Evolutionary conservation across 2,797 vertebrate genomes (phyloP), one percentile per base, ranked within the genome.

Genomic region (Gobio occitaniae): DNA sequence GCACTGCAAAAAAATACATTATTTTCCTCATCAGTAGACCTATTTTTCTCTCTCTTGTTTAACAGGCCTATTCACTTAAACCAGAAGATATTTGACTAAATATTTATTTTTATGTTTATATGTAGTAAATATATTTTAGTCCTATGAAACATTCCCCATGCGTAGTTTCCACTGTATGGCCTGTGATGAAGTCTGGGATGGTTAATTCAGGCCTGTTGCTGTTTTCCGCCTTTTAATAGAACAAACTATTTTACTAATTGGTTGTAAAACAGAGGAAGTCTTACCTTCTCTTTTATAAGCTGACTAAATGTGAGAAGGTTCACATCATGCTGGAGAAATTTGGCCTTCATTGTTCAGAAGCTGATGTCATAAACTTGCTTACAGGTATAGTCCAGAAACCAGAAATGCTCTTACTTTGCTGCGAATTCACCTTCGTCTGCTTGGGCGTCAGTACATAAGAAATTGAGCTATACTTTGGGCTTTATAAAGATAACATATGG

Each of bases 191-290:
- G 47, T 84, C 65, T 29, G 12, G 68, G 29, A 66, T 17, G 38
- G 70, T 69, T 63, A 54, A 80, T 65, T 66, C 50, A 70, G 74
- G 84, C 70, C 66, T 84, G 72, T 84, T 79, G 76, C 70, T 36
- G 68, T 88, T 80, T 83, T 78, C 68, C 65, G 41, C 80, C 78
- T 87, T 32, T 87, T 41, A 87, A 80, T 56, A 72, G 61, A 84
- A 87, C 48, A 63, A 83, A 80, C 76, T 77, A 48, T 54, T 78
- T 84, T 61, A 75, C 86, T 89, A 91, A 89, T 86, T 89, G 86
- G 71, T 86, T 82, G 80, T 90, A 78, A 90, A 90, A 89, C 74
- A 83, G 82, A 86, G 89, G 88, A 87, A 88, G 82, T 74, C 78
- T 82, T 84, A 76, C 83, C 75, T 87, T 76, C 80, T 79, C 2